A percentile compares a stretch with the other conserved stretches of the same genome.
Evolutionary conservation across 1,140 invertebrate species (phyloP).

Genomic region (Samia ricini): DNA sequence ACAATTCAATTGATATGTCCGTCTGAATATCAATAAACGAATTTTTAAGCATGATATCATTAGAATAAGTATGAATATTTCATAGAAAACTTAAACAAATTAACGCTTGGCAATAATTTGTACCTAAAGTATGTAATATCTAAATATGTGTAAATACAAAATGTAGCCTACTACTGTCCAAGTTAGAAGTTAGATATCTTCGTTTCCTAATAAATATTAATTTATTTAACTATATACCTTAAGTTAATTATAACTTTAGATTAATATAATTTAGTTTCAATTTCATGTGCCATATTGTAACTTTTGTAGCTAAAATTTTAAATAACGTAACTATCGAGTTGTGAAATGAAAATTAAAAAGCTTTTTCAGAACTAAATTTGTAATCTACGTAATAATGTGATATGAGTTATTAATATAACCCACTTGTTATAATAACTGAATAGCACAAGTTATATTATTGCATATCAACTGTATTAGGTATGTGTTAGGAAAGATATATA

Average conservation of each 20-base stretch:
- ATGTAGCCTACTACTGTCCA: not conserved
- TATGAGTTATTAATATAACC: constrained; percentile 63
- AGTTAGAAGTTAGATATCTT: constrained; percentile 9
- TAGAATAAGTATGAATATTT: constrained; percentile 52
- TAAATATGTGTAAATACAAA: not conserved
- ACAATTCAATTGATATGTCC: constrained; percentile 64
- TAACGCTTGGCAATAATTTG: constrained; percentile 74
- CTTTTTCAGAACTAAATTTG: constrained; percentile 56
- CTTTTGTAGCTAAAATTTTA: constrained; percentile 38
- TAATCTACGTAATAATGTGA: constrained; percentile 75
- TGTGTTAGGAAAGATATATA: constrained; percentile 43
- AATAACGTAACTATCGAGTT: constrained; percentile 61
- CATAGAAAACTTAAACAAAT: constrained; percentile 48
- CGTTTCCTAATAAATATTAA: constrained; percentile 9
- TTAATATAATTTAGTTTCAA: constrained; percentile 37
- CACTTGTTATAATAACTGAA: constrained; percentile 67
- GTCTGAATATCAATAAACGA: constrained; percentile 69
- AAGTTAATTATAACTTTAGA: not conserved
- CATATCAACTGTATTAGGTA: constrained; percentile 67
- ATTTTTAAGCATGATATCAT: constrained; percentile 72
- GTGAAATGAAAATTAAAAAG: constrained; percentile 65
- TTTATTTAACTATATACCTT: constrained; percentile 19
- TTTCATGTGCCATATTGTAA: constrained; percentile 63
- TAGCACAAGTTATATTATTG: constrained; percentile 65
- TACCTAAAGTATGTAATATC: constrained; percentile 28